Base-by-base conservation (phyloP, 2,888 invertebrate genomes). In the Polylopha cassiicola region DNA sequence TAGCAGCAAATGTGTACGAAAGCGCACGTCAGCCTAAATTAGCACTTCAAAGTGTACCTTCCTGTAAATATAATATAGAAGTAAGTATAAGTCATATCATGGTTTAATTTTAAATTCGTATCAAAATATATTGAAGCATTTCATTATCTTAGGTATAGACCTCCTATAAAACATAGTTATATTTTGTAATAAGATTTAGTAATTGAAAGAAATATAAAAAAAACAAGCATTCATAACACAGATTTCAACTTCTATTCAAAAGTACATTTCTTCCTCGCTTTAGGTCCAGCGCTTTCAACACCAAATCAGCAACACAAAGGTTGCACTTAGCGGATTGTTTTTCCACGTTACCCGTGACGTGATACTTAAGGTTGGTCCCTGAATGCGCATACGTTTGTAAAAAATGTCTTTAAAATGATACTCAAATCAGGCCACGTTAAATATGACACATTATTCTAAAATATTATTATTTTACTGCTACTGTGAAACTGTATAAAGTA, bases 251-350 rank as follows among this genome's bases (percentile, higher is more conserved):
- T 6, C 9, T 10, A 17, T 17, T 17, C 7, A 15, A 28, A 4
- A 10, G 2, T n/a, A 2, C 8, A 15, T 6, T 8, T 15, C 10
- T 23, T 7, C 18, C 33, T 26, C 21, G 27, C 48, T 48, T 18
- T 32, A 70, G 69, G 58, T 66, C 6, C 50, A 61, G 10, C 53
- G 67, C 0, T 62, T 69, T 23, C 59, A 60, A 39, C 53, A 58
- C 3, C 69, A 70, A 46, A 51, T 67, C 0, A 55, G 55, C 10
- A 59, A 58, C 21, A 55, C 54, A 2, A 52, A 55, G 2, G 50
- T 63, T 2, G 58, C 52, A 2, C 18, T 70, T 4, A 61, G 53
- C 37, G 70, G 70, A 4, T 44, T 61, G 8, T 65, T 62, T 8
- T 69, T 69, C 42, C 38, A 43, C 16, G 51, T 69, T 1, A 62